Conservation (phyloP, 2,113 vertebrate genomes). For the Panthera leo region DNA sequence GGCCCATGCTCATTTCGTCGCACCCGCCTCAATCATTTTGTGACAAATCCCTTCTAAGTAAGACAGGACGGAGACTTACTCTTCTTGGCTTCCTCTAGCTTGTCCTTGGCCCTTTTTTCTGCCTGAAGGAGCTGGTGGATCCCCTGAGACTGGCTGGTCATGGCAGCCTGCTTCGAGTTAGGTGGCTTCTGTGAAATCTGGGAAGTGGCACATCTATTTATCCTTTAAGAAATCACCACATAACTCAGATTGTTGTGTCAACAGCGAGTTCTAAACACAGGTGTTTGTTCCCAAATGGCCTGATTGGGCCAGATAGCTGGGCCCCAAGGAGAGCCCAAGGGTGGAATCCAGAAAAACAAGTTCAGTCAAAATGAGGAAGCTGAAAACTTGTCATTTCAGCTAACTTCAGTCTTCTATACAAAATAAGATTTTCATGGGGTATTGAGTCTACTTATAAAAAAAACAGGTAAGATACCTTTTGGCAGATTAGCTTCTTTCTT, state of each 20-base stretch:
- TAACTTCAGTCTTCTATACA: neutral
- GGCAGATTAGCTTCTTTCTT: neutral
- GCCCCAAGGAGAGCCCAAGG: constrained; percentile 29
- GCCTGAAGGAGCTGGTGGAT: constrained; percentile 88
- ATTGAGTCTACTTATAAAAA: neutral
- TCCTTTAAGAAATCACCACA: neutral
- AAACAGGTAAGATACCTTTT: neutral
- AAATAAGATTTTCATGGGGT: neutral
- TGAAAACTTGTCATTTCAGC: neutral
- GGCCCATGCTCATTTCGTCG: accelerated
- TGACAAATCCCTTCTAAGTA: neutral
- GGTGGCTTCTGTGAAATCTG: neutral
- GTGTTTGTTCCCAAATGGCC: constrained; percentile 36
- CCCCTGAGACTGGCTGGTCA: constrained; percentile 89
- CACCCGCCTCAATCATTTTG: accelerated
- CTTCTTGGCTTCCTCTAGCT: constrained; percentile 88
- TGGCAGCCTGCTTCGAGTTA: constrained; percentile 26
- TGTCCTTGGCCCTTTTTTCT: constrained; percentile 89
- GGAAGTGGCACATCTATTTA: constrained; percentile 43
- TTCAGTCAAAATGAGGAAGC: neutral
- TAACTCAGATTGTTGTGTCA: constrained; percentile 66
- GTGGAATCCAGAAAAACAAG: constrained; percentile 56
- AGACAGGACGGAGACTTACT: constrained; percentile 79
- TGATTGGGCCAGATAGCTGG: constrained; percentile 47
- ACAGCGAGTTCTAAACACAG: constrained; percentile 36